Evolutionary conservation across 1,140 invertebrate species (phyloP).

Genomic region (Heliothis subflexa): DNA sequence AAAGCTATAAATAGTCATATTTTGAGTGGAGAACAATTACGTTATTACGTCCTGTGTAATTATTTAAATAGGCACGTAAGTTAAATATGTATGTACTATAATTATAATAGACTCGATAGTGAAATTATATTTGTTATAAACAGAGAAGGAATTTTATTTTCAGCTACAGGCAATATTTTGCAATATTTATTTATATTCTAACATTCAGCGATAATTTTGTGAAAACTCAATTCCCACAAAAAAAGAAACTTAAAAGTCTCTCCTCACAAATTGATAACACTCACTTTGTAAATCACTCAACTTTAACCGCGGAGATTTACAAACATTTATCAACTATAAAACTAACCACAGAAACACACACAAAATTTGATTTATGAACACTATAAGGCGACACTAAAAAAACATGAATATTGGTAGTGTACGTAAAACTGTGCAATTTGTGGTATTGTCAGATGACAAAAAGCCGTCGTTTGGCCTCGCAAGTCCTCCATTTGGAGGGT

Average conservation of each 20-base stretch:
- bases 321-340: neutral
- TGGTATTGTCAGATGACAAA: conserved; percentile 70
- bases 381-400: conserved; percentile 17
- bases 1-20: conserved; percentile 35
- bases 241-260: too few relatives aligned
- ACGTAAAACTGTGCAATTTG: conserved; percentile 57
- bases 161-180: too few relatives aligned
- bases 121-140: neutral
- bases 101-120: neutral
- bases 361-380: conserved; percentile 25
- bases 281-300: too few relatives aligned
- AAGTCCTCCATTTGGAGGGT: conserved; percentile 58
- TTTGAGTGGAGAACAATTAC: conserved; percentile 31
- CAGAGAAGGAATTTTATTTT: neutral
- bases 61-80: conserved; percentile 18
- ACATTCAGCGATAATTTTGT: too few relatives aligned
- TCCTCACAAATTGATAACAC: too few relatives aligned
- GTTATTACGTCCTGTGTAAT: conserved; percentile 33
- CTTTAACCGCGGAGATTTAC: too few relatives aligned
- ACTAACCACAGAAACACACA: neutral
- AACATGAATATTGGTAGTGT: neutral
- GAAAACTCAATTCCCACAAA: too few relatives aligned
- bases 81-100: conserved; percentile 30
- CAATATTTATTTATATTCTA: too few relatives aligned
- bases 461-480: conserved; percentile 62